A percentile compares a stretch with the other conserved stretches of the same genome.
Conservation (phyloP, 64 coral and sea anemone species). For the Acropora yongei region DNA sequence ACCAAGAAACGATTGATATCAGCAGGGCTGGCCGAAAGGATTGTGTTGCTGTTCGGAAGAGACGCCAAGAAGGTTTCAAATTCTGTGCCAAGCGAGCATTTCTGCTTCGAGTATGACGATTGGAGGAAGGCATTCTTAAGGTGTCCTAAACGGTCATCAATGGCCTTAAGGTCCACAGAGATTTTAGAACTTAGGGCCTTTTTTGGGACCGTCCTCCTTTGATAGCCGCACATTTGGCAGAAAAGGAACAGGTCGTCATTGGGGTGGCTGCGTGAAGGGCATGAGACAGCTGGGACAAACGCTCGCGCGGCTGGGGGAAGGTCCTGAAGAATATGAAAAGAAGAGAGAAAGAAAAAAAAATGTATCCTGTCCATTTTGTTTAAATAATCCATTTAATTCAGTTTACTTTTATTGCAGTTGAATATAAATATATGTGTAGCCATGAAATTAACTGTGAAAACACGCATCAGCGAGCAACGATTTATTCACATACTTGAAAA, state of each 20-base stretch:
- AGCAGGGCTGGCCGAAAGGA: too few relatives aligned
- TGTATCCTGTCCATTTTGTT: neutral
- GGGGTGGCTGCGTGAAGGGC: neutral
- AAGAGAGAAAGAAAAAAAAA: neutral
- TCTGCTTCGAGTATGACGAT: too few relatives aligned
- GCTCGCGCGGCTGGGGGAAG: slow-evolving; percentile 4
- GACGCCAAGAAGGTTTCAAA: neutral
- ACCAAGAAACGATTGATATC: too few relatives aligned
- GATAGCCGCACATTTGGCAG: slow-evolving; percentile 45
- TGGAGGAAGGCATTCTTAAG: too few relatives aligned
- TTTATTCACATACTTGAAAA: too few relatives aligned
- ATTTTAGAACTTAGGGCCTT: neutral
- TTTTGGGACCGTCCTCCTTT: neutral
- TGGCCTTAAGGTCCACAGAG: neutral
- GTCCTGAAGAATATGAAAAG: neutral
- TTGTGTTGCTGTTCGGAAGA: neutral
- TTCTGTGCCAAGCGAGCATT: too few relatives aligned
- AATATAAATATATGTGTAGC: too few relatives aligned
- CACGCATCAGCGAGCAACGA: too few relatives aligned
- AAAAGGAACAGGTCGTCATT: too few relatives aligned
- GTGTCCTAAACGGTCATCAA: too few relatives aligned
- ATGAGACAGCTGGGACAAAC: slow-evolving; percentile 42
- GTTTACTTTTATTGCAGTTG: too few relatives aligned
- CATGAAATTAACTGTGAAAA: too few relatives aligned
- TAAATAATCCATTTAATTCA: neutral